Conservation (phyloP, 2,797 vertebrate species). For the Dallia pectoralis region DNA sequence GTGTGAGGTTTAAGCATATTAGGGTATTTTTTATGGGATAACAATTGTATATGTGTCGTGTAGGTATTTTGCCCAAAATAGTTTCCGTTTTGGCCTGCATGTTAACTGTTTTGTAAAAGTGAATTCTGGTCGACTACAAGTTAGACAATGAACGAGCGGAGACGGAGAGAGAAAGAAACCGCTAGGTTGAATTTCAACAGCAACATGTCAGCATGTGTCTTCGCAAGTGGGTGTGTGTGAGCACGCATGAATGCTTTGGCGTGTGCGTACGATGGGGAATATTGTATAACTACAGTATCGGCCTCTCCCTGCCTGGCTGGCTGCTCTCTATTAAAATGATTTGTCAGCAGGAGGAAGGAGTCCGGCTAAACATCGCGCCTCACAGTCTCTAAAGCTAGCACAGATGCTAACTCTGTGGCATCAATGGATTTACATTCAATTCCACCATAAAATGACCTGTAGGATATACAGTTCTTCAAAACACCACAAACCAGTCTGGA, state of each 20-base stretch:
- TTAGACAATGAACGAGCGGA: constrained; percentile 3
- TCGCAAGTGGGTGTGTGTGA: not conserved
- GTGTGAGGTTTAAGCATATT: no score
- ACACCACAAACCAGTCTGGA: no score
- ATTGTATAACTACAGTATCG: constrained; percentile 9
- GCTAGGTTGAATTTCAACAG: not conserved
- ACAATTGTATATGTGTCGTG: no score
- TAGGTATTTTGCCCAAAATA: no score
- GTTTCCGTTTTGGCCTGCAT: no score
- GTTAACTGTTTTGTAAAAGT: no score
- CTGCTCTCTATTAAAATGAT: not conserved
- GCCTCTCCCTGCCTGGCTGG: not conserved
- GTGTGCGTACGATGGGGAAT: not conserved
- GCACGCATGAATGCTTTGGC: not conserved
- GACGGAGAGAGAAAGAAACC: not conserved
- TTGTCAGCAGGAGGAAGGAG: not conserved
- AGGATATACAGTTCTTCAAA: not conserved
- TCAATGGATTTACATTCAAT: not conserved
- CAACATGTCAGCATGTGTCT: not conserved
- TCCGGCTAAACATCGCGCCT: not conserved
- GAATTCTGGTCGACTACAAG: no score
- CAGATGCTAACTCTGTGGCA: not conserved
- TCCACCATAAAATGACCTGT: not conserved
- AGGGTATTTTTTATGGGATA: no score
- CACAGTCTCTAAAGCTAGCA: not conserved